Evolutionary conservation across 2,113 vertebrate genomes (phyloP).

Genomic region (Cyphomyrus plagiostoma): DNA sequence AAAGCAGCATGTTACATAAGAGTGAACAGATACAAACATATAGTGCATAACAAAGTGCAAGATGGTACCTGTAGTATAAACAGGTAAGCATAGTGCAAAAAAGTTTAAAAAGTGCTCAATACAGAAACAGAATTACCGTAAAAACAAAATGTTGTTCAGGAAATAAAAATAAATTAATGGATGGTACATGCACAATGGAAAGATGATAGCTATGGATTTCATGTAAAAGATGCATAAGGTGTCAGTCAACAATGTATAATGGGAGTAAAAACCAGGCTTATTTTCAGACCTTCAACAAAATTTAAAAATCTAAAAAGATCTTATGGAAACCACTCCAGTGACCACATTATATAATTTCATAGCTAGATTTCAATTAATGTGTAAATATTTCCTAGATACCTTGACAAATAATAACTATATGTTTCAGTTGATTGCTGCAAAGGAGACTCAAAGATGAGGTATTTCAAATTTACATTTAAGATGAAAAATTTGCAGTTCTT

Average conservation of each 20-base stretch:
- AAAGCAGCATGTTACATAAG: background rate
- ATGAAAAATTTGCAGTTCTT: background rate
- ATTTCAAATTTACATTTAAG: background rate
- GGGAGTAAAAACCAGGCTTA: background rate
- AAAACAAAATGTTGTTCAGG: background rate
- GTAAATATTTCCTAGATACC: background rate
- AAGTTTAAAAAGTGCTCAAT: background rate
- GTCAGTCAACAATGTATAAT: background rate
- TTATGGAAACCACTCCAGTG: background rate
- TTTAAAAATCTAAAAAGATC: background rate
- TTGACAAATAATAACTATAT: background rate
- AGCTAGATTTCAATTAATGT: background rate
- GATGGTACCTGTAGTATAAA: background rate
- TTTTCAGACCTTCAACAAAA: background rate
- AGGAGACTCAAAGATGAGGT: background rate
- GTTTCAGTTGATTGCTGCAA: background rate
- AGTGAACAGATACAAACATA: background rate
- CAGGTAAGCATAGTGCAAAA: background rate
- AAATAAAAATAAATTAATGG: background rate
- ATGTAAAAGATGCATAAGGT: background rate
- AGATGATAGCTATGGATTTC: background rate
- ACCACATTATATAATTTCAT: background rate
- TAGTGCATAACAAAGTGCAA: background rate
- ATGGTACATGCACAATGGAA: background rate
- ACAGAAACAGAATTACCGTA: background rate